phyloP scores from a whole-genome alignment of 2,113 vertebrate species.

The Pelobates fuscus region DNA sequence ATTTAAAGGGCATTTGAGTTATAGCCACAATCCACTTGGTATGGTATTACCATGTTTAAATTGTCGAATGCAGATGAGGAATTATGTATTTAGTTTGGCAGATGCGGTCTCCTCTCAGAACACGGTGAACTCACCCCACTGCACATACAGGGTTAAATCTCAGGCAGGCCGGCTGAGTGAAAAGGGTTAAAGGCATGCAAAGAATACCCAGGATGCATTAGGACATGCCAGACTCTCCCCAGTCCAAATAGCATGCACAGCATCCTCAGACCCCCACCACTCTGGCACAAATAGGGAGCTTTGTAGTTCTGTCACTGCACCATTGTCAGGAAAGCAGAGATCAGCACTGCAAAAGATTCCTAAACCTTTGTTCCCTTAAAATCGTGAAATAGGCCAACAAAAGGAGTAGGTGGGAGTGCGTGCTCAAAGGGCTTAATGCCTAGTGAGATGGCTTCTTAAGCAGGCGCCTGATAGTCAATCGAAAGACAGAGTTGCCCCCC shows the following conservation, averaged over 20 bases:
- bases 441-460: slow-evolving; percentile 43
- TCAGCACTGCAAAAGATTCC: slow-evolving; percentile 46
- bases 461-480: slow-evolving; percentile 40
- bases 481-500: slow-evolving; percentile 6
- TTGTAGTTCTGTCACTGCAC: slow-evolving; percentile 54
- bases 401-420: slow-evolving; percentile 31
- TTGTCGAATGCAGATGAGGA: too few relatives aligned
- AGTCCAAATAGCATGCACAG: background rate
- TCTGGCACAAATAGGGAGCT: slow-evolving; percentile 32
- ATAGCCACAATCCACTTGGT: too few relatives aligned
- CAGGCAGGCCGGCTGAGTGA: too few relatives aligned
- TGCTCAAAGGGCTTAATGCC: slow-evolving; percentile 47
- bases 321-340: slow-evolving; percentile 47
- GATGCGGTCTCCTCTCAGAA: too few relatives aligned
- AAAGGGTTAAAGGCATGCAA: background rate
- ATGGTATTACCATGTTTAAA: too few relatives aligned
- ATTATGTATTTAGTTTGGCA: too few relatives aligned
- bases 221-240: background rate
- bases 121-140: too few relatives aligned
- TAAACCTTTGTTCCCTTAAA: slow-evolving; percentile 56
- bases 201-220: background rate
- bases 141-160: too few relatives aligned
- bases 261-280: background rate
- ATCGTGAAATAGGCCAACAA: slow-evolving; percentile 53
- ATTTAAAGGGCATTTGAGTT: too few relatives aligned